A percentile compares a stretch with the other conserved stretches of the same genome.
Evolutionary conservation across 2,797 vertebrate genomes (phyloP).

Genomic region (Semaprochilodus insignis): DNA sequence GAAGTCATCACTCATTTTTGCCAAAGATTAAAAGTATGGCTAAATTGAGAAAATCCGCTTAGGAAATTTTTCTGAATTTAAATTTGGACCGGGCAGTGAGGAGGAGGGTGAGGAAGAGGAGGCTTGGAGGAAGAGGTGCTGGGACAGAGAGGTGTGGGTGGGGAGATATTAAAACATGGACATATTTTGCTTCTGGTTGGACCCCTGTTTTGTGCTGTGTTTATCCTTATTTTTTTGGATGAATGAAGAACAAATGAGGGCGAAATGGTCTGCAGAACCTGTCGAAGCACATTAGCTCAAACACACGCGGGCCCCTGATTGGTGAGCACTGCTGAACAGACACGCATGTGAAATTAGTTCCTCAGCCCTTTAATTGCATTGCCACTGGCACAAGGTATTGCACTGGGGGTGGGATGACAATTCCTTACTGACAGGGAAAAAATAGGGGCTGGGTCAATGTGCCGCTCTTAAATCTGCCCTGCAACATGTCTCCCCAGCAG

Average conservation of each 20-base stretch:
- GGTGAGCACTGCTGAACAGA: slow-evolving; percentile 82
- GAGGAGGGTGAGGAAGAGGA: slow-evolving; percentile 65
- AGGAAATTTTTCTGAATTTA: slow-evolving; percentile 94
- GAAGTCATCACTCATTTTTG: slow-evolving; percentile 99
- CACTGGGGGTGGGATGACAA: slow-evolving; percentile 80
- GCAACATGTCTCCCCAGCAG: slow-evolving; percentile 40
- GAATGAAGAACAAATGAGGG: slow-evolving; percentile 37
- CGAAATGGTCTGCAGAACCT: slow-evolving; percentile 5
- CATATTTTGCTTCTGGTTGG: slow-evolving; percentile 77
- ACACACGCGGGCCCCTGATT: slow-evolving; percentile 70
- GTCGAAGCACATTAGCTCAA: slow-evolving; percentile 65
- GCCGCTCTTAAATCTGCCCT: slow-evolving; percentile 78
- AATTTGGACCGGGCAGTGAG: slow-evolving; percentile 82
- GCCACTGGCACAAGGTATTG: slow-evolving; percentile 88
- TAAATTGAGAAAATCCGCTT: slow-evolving; percentile 99
- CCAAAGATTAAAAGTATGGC: slow-evolving; percentile 99
- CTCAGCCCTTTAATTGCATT: slow-evolving; percentile 90
- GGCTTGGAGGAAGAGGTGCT: slow-evolving; percentile 34
- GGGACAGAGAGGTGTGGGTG: slow-evolving; percentile 68
- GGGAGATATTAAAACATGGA: slow-evolving; percentile 79
- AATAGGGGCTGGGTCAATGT: slow-evolving; percentile 80
- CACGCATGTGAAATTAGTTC: slow-evolving; percentile 87
- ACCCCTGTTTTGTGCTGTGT: slow-evolving; percentile 62
- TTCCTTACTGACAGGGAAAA: slow-evolving; percentile 79
- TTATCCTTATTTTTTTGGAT: slow-evolving; percentile 35